Percentiles rank a stretch among this genome's conserved stretches.
Evolutionary conservation across 1,140 invertebrate species (phyloP).

Genomic region (Holcopasites calliopsidis): DNA sequence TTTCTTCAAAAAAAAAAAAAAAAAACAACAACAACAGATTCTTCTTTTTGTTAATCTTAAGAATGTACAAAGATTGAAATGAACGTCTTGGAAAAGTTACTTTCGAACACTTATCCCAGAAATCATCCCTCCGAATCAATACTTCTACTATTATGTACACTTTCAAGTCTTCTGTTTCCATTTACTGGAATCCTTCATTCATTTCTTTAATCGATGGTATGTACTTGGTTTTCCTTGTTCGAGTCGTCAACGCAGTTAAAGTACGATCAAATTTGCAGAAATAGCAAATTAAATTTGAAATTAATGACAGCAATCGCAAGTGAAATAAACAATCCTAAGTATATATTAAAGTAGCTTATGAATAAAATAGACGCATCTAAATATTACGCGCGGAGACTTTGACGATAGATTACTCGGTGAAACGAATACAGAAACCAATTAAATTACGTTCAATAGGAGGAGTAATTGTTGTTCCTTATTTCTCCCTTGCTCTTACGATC

Average conservation of each 20-base stretch:
- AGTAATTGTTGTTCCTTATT: conserved; percentile 9
- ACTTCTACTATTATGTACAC: conserved; percentile 25
- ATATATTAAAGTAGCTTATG: background rate
- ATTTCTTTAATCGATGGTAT: background rate
- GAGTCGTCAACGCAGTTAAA: background rate
- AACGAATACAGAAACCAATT: background rate
- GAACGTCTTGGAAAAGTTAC: no score
- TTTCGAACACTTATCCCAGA: background rate
- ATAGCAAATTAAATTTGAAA: background rate
- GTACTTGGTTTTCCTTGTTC: background rate
- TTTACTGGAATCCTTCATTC: background rate
- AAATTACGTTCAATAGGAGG: conserved; percentile 27
- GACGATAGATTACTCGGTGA: background rate
- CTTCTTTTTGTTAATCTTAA: no score
- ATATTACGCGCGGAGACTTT: background rate
- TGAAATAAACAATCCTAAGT: background rate
- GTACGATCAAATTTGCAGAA: background rate
- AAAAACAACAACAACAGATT: no score
- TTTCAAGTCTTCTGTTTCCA: background rate
- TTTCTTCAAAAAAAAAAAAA: conserved; percentile 6
- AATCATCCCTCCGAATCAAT: no score
- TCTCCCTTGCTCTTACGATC: background rate
- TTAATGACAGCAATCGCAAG: background rate
- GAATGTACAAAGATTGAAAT: no score
- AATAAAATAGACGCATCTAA: background rate